A percentile compares a stretch with the other conserved stretches of the same genome.
Conservation (phyloP, 1,140 invertebrate species). For the Drosophila paulistorum region DNA sequence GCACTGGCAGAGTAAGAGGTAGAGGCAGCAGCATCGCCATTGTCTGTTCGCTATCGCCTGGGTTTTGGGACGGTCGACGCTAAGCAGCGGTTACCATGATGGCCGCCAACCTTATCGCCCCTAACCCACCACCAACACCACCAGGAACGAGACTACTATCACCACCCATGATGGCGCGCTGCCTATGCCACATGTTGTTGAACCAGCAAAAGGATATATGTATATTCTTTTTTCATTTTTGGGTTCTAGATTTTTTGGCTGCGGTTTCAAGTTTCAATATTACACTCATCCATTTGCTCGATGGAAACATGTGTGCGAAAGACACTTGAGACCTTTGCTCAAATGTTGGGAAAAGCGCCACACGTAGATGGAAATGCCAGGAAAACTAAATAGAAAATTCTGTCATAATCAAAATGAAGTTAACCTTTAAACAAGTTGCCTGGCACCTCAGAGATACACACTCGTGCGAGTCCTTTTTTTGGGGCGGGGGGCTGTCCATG, state of each 20-base stretch:
- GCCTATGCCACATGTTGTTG: slow-evolving; percentile 45
- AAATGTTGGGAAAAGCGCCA: slow-evolving; percentile 3
- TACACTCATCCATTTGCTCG: slow-evolving; percentile 12
- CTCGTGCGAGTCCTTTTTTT: slow-evolving; percentile 4
- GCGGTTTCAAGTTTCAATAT: slow-evolving; percentile 56
- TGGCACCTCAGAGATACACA: slow-evolving; percentile 51
- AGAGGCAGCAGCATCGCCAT: slow-evolving; percentile 23
- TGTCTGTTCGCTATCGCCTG: slow-evolving; percentile 47
- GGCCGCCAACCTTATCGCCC: slow-evolving; percentile 56
- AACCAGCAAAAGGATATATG: slow-evolving; percentile 25
- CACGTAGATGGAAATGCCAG: slow-evolving; percentile 31
- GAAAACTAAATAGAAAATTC: slow-evolving; percentile 15
- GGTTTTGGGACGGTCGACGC: slow-evolving; percentile 25
- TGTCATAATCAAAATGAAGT: slow-evolving; percentile 69
- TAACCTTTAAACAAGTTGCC: slow-evolving; percentile 74
- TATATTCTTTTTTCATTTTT: background rate
- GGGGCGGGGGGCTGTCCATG: slow-evolving; percentile 21
- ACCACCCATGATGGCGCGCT: slow-evolving; percentile 38
- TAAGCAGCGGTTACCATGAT: slow-evolving; percentile 49
- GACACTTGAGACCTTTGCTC: slow-evolving; percentile 35
- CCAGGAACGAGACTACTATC: background rate
- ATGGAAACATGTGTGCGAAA: slow-evolving; percentile 28
- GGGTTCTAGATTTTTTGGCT: background rate
- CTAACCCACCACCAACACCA: slow-evolving; percentile 4
- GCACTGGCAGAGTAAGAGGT: background rate